Percentiles rank a stretch among this genome's conserved stretches.
Evolutionary conservation across 1,140 invertebrate species (phyloP).

Genomic region (Oryctes rhinoceros): DNA sequence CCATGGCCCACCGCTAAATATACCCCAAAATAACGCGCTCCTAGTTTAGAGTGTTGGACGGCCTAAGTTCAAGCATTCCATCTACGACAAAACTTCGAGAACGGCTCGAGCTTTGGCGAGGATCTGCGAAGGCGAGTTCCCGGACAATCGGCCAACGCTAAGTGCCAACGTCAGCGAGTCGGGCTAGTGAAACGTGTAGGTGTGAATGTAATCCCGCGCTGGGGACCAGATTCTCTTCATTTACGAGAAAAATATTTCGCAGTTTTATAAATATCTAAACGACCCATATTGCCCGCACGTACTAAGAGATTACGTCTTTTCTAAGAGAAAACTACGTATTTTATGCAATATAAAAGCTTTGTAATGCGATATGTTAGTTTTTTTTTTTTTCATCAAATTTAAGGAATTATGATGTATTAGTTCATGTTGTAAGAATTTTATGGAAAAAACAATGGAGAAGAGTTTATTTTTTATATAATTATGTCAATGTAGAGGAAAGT

Average conservation of each 20-base stretch:
- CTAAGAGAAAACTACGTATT: neutral
- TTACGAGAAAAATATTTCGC: neutral
- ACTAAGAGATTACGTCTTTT: neutral
- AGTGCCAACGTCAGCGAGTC: neutral
- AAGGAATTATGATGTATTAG: no score
- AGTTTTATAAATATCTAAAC: conserved; percentile 23
- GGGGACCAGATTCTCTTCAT: neutral
- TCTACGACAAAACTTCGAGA: no score
- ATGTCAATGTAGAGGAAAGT: no score
- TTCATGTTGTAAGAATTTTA: no score
- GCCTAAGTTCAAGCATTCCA: no score
- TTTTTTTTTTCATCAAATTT: no score
- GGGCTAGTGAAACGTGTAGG: neutral
- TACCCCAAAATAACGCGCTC: neutral
- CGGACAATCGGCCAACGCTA: neutral
- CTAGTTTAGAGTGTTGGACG: no score
- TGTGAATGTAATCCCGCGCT: neutral
- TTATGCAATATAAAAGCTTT: no score
- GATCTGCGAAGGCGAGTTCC: neutral
- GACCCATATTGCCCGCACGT: neutral
- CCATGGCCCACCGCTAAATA: neutral
- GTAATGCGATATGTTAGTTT: no score
- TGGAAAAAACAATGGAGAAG: no score
- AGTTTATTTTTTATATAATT: no score
- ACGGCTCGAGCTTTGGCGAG: no score